Percentiles rank a stretch among this genome's conserved stretches.
These are phyloP conservation scores for Tylochromis polylepis DNA, from an alignment of 2,113 vertebrate species.

Conservation along the genomic window DNA sequence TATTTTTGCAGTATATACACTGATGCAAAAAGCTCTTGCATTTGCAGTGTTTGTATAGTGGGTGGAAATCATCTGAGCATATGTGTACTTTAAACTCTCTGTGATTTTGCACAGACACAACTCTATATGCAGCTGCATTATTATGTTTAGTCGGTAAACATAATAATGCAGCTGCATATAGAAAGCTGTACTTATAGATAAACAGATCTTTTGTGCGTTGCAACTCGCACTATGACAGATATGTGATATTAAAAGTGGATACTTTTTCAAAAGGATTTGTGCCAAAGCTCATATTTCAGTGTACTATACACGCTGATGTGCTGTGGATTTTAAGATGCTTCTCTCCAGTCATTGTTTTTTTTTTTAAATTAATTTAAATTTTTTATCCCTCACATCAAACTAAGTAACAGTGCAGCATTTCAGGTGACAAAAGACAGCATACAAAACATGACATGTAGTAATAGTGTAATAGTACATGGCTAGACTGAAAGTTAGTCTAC, in stretches of 20 bases:
- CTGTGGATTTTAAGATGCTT: not conserved
- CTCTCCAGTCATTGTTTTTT: not conserved
- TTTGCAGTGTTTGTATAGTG: not conserved
- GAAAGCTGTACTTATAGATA: not conserved
- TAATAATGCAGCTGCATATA: too few species aligned
- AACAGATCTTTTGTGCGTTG: not conserved
- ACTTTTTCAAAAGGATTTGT: not conserved
- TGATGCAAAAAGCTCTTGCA: not conserved
- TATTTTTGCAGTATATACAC: not conserved
- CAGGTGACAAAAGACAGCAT: not conserved
- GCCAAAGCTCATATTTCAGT: not conserved
- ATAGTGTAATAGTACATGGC: not conserved
- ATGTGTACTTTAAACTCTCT: not conserved
- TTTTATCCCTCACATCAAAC: not conserved
- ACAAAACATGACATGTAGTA: constrained; percentile 5
- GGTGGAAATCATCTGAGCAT: not conserved
- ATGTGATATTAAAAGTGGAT: not conserved
- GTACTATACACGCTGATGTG: not conserved
- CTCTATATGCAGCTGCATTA: not conserved
- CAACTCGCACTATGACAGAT: not conserved
- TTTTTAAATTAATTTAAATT: not conserved
- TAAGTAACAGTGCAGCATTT: not conserved
- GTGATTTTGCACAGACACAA: not conserved
- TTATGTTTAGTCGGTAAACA: not conserved
- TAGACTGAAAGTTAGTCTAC: not conserved